These are phyloP conservation scores for Rhyacophila brunnea DNA, from an alignment of 1,140 invertebrate genomes.

Conservation along the genomic window DNA sequence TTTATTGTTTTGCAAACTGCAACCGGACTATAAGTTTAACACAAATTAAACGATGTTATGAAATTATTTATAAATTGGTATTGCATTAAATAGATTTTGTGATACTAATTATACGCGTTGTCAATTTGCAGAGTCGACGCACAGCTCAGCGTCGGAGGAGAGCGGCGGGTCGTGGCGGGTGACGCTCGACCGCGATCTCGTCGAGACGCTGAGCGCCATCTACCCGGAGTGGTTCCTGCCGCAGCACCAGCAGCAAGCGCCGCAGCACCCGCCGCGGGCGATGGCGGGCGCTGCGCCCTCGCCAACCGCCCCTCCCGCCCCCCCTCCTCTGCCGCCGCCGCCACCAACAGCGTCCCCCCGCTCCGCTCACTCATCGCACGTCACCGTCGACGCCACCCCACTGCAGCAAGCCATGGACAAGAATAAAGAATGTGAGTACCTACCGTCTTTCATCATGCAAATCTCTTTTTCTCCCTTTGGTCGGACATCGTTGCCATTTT, in stretches of 20 bases:
- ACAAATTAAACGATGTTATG: too few species aligned
- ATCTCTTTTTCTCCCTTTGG: too few species aligned
- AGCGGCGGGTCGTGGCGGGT: slow-evolving; percentile 85
- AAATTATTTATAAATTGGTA: too few species aligned
- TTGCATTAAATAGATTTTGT: too few species aligned
- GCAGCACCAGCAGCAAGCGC: slow-evolving; percentile 42
- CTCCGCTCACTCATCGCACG: slow-evolving; percentile 79
- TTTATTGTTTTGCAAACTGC: too few species aligned
- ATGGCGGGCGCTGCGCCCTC: slow-evolving; percentile 37
- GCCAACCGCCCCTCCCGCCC: slow-evolving; percentile 30
- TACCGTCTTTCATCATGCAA: too few species aligned
- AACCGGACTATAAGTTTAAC: too few species aligned
- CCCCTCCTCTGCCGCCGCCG: slow-evolving; percentile 33
- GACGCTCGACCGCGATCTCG: slow-evolving; percentile 84
- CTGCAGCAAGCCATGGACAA: slow-evolving; percentile 91
- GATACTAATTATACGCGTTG: too few species aligned
- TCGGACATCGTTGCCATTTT: too few species aligned
- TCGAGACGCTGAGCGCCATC: slow-evolving; percentile 84
- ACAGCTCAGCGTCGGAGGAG: slow-evolving; percentile 59
- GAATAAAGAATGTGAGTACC: slow-evolving; percentile 93
- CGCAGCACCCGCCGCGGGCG: slow-evolving; percentile 37
- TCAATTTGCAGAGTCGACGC: slow-evolving; percentile 70
- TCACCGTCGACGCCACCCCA: slow-evolving; percentile 90
- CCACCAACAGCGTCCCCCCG: slow-evolving; percentile 41
- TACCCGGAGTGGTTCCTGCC: slow-evolving; percentile 88